Evolutionary conservation across 1,140 invertebrate genomes (phyloP).

Genomic region (Drosophila tristis): DNA sequence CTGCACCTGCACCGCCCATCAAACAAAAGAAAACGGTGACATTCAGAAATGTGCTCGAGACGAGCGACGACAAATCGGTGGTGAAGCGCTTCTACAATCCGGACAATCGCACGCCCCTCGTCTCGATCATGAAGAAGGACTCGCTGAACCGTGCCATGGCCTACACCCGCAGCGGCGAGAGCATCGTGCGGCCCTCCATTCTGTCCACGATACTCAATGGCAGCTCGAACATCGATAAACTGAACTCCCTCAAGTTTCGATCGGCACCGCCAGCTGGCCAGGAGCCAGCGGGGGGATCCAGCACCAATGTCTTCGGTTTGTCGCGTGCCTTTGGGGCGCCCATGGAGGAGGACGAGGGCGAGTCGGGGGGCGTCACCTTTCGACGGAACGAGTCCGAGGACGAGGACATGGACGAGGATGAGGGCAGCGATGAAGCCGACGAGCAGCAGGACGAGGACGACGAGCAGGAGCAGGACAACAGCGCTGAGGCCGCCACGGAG

Average conservation of each 20-base stretch:
- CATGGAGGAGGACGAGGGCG: constrained; percentile 61
- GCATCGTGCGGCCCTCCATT: constrained; percentile 80
- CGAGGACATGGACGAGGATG: constrained; percentile 51
- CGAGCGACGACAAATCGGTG: constrained; percentile 81
- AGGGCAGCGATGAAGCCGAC: constrained; percentile 49
- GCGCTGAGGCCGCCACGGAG: constrained; percentile 43
- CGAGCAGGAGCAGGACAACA: constrained; percentile 58
- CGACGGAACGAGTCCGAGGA: constrained; percentile 41
- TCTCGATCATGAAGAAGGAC: constrained; percentile 84
- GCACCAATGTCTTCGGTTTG: constrained; percentile 84
- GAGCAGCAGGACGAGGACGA: constrained; percentile 41
- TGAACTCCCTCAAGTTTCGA: constrained; percentile 83
- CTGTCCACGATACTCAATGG: constrained; percentile 83
- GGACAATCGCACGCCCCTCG: constrained; percentile 73
- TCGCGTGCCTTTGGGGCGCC: constrained; percentile 86
- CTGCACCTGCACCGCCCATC: background rate
- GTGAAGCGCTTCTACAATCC: constrained; percentile 83
- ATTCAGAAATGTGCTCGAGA: constrained; percentile 83
- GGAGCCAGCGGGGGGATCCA: constrained; percentile 5
- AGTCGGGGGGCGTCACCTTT: constrained; percentile 71
- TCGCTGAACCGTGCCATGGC: constrained; percentile 67
- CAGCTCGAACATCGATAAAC: constrained; percentile 83
- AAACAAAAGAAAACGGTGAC: constrained; percentile 84
- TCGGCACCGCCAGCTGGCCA: constrained; percentile 39
- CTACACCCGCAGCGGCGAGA: constrained; percentile 75